Evolutionary conservation across 2,888 invertebrate species (phyloP), one percentile per base, ranked within the genome.

Genomic region (Chelonus formosanus): DNA sequence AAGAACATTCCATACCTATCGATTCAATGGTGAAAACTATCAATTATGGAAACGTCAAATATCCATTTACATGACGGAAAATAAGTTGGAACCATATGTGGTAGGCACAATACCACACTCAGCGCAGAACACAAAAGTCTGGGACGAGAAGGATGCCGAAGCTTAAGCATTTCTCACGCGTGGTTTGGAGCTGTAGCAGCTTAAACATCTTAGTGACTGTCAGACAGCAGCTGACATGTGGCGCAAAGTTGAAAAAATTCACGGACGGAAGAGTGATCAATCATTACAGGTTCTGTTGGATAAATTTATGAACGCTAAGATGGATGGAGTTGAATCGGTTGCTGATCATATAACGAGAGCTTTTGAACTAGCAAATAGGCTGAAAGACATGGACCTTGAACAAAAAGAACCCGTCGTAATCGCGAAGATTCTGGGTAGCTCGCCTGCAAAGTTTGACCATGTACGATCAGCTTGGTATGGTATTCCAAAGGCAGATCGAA

Each of bases 31-130:
- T 34, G 6, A 65, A 5, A 61, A 70, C 54, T 68, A 47, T 55
- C 65, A 68, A 3, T 43, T 69, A 3, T 71, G 69, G 67, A 50
- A 56, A n/a, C 35, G 61, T 0, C 70, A 71, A 40, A 71, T 69
- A 65, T 67, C 67, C 43, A 71, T 70, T 4, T 70, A 62, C 5
- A 62, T 67, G 64, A 58, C 20, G 0, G 61, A 69, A 35, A 69
- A 69, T 53, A 55, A 57, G 31, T 44, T 69, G 3, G 54, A 59
- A 40, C 54, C 54, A 31, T 67, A 67, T 20, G 55, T 67, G 5
- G 5, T 54, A 20, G 63, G 60, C 31, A 61, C 45, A 50, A n/a
- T 3, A 43, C 31, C 5, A 34, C 47, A 50, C 34, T 63, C 57
- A 3, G 34, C 4, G 4, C 4, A 40, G 4, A 50, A 63, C 48